These are phyloP conservation scores for Stramonita haemastoma DNA, from an alignment of 2,888 invertebrate species.

Conservation along the genomic window DNA sequence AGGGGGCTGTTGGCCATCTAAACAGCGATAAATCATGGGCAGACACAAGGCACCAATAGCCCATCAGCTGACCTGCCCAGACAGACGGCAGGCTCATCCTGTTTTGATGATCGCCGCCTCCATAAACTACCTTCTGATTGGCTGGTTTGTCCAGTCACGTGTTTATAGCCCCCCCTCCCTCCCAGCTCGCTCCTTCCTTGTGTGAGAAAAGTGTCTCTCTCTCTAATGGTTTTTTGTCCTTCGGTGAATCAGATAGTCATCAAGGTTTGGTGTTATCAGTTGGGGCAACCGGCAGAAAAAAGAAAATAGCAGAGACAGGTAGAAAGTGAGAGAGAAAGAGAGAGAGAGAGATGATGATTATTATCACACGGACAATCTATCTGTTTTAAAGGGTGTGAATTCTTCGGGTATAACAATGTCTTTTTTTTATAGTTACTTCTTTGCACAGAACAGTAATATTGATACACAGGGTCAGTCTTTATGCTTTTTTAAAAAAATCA, in stretches of 20 bases:
- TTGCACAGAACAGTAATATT: too few relatives aligned
- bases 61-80: background rate
- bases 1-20: background rate
- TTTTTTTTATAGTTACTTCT: too few relatives aligned
- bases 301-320: background rate
- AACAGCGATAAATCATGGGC: background rate
- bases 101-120: background rate
- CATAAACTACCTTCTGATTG: conserved; percentile 14
- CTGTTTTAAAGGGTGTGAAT: too few relatives aligned
- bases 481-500: too few relatives aligned
- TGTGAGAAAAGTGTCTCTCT: background rate
- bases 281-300: background rate
- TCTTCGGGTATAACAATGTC: too few relatives aligned
- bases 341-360: background rate
- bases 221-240: too few relatives aligned
- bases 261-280: too few relatives aligned
- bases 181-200: background rate
- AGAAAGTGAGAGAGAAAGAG: background rate
- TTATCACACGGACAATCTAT: too few relatives aligned
- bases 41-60: background rate
- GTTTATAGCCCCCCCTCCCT: background rate
- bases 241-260: too few relatives aligned
- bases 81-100: background rate
- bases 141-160: background rate
- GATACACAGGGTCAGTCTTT: too few relatives aligned